phyloP scores from a whole-genome alignment of 2,797 vertebrate genomes.

The Myotis vivesi region DNA sequence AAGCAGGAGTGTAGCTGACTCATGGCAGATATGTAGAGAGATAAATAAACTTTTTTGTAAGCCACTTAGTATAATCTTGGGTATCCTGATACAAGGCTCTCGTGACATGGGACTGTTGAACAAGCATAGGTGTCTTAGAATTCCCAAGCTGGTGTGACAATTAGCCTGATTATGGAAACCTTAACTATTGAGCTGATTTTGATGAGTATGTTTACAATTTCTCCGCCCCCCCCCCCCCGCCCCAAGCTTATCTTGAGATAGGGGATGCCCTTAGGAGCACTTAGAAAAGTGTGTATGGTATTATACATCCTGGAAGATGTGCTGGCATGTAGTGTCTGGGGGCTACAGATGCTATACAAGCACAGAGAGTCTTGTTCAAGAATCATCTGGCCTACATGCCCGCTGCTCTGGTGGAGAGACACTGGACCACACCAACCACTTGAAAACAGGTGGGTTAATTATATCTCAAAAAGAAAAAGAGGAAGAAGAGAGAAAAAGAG shows the following conservation, averaged over 20 bases:
- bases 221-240: no score
- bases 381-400: not conserved
- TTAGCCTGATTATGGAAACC: not conserved
- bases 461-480: no score
- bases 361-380: not conserved
- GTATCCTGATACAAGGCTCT: not conserved
- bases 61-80: not conserved
- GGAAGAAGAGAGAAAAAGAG: not conserved
- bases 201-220: not conserved
- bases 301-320: not conserved
- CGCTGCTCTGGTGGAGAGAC: not conserved
- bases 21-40: not conserved
- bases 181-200: not conserved
- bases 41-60: not conserved
- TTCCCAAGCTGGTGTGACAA: not conserved
- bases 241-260: not conserved
- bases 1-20: not conserved
- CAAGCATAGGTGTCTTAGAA: not conserved
- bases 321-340: not conserved
- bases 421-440: not conserved
- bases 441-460: not conserved
- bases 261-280: not conserved
- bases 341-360: not conserved
- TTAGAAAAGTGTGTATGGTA: not conserved
- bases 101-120: not conserved